A percentile compares a stretch with the other conserved stretches of the same genome.
Conservation (phyloP, 2,888 invertebrate genomes). For the Ptychoptera albimana region DNA sequence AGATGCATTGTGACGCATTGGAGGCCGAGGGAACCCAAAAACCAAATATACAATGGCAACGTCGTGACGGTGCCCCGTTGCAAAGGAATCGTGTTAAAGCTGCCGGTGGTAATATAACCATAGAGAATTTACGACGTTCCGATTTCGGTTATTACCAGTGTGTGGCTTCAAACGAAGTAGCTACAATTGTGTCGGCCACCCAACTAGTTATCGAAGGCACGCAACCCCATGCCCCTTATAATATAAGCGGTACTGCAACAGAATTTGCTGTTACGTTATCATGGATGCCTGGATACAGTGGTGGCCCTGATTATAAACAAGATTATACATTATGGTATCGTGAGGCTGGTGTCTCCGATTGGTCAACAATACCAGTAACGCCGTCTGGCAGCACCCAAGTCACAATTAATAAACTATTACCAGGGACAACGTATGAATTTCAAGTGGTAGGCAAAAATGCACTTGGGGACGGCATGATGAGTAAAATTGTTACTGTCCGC, state of each 20-base stretch:
- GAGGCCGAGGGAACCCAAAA: constrained; percentile 86
- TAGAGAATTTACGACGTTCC: constrained; percentile 67
- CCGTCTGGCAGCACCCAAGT: constrained; percentile 79
- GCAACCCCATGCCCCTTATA: constrained; percentile 93
- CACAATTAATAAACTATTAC: constrained; percentile 78
- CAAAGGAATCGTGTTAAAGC: constrained; percentile 66
- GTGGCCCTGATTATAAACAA: constrained; percentile 88
- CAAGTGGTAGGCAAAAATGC: constrained; percentile 91
- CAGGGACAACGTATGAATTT: constrained; percentile 88
- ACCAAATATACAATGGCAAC: constrained; percentile 80
- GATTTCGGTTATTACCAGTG: constrained; percentile 96
- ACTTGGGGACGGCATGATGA: constrained; percentile 90
- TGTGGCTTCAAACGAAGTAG: constrained; percentile 87
- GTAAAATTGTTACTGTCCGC: constrained; percentile 76
- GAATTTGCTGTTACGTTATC: constrained; percentile 80
- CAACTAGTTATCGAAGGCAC: constrained; percentile 86
- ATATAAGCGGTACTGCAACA: constrained; percentile 76
- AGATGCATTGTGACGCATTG: constrained; percentile 88
- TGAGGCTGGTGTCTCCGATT: constrained; percentile 73
- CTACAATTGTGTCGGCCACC: constrained; percentile 81
- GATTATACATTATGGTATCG: constrained; percentile 92
- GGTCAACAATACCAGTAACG: constrained; percentile 86
- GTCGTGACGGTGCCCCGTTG: constrained; percentile 65
- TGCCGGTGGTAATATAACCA: constrained; percentile 78
- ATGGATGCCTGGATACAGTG: constrained; percentile 92